A percentile compares a stretch with the other conserved stretches of the same genome.
Evolutionary conservation across 2,888 invertebrate genomes (phyloP).

Genomic region (Oligia strigilis): DNA sequence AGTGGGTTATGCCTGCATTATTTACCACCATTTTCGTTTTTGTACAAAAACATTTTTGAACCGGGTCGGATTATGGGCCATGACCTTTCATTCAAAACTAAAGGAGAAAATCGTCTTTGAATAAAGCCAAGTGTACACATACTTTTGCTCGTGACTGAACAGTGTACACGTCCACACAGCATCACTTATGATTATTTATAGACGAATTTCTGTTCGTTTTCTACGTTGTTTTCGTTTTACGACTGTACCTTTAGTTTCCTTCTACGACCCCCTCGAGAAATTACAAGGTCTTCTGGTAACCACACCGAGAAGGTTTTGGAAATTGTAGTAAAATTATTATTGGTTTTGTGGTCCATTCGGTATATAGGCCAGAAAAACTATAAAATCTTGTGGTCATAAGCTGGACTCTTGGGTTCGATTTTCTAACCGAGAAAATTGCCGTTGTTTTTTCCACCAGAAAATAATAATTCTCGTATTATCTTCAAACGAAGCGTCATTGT

Average conservation of each 20-base stretch:
- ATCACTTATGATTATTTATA: conserved; percentile 37
- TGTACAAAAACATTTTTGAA: too few relatives aligned
- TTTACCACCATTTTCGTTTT: too few relatives aligned
- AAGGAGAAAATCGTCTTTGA: too few relatives aligned
- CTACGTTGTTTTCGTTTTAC: conserved; percentile 28
- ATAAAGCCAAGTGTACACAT: too few relatives aligned
- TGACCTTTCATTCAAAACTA: too few relatives aligned
- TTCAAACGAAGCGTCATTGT: neutral
- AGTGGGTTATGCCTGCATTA: too few relatives aligned
- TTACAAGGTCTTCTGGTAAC: conserved; percentile 13
- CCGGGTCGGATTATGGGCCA: too few relatives aligned
- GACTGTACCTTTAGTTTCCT: conserved; percentile 21
- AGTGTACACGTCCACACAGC: neutral
- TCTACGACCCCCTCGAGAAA: conserved; percentile 41
- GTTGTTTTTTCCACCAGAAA: neutral
- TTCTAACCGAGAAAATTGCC: neutral
- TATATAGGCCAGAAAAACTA: neutral
- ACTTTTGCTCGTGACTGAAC: too few relatives aligned
- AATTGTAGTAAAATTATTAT: conserved; percentile 28
- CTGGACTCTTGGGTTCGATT: conserved; percentile 7
- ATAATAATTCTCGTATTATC: neutral
- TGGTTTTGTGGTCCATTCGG: conserved; percentile 13
- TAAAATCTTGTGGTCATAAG: conserved; percentile 1
- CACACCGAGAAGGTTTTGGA: conserved; percentile 22
- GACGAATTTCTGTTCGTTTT: conserved; percentile 13